These are phyloP conservation scores for Zophobas atratus DNA, from an alignment of 1,140 invertebrate genomes.

Conservation along the genomic window DNA sequence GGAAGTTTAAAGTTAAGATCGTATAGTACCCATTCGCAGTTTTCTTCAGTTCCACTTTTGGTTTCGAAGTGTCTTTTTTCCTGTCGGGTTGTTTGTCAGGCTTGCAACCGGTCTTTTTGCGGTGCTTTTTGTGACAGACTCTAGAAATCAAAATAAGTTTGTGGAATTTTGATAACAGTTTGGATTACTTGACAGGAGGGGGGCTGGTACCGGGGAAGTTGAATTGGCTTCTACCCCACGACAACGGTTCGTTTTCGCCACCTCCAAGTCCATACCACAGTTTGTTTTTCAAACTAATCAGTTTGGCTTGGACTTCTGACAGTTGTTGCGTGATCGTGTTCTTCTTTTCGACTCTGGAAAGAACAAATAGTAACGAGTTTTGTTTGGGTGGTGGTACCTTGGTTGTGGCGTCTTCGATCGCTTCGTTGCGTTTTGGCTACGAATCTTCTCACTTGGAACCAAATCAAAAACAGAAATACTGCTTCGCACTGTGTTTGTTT, in stretches of 20 bases:
- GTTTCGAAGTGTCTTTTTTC: constrained; percentile 10
- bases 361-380: neutral
- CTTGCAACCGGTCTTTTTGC: constrained; percentile 10
- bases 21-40: constrained; percentile 45
- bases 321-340: constrained; percentile 61
- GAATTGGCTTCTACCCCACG: constrained; percentile 70
- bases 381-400: neutral
- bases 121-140: neutral
- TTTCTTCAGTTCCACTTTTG: constrained; percentile 12
- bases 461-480: constrained; percentile 50
- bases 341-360: constrained; percentile 56
- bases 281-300: constrained; percentile 64
- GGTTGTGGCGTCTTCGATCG: constrained; percentile 50
- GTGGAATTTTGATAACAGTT: neutral
- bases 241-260: constrained; percentile 69
- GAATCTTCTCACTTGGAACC: constrained; percentile 46
- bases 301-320: constrained; percentile 65
- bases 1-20: constrained; percentile 43
- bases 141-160: neutral
- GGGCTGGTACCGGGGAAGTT: constrained; percentile 6
- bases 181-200: neutral
- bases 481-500: neutral
- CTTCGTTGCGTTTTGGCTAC: constrained; percentile 18
- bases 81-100: neutral
- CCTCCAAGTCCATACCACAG: constrained; percentile 65